phyloP scores from a whole-genome alignment of 2,888 invertebrate species.

The Zaprionus lineosus region DNA sequence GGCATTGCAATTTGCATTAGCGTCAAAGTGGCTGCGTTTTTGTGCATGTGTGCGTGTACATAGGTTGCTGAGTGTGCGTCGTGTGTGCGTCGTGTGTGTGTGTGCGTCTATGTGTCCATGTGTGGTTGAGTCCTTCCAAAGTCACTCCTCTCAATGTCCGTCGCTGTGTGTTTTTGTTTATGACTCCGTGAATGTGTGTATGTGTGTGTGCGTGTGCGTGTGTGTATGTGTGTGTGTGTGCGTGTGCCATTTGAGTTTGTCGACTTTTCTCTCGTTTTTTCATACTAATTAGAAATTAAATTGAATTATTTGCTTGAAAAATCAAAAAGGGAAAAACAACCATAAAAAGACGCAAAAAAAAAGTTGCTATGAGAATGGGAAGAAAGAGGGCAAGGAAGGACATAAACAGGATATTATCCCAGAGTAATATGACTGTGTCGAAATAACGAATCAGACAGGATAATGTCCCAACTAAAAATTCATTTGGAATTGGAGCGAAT shows the following conservation, averaged over 20 bases:
- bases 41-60: conserved; percentile 40
- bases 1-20: conserved; percentile 74
- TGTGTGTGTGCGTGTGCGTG: conserved; percentile 9
- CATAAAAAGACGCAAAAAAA: too few relatives aligned
- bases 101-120: conserved; percentile 13
- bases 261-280: conserved; percentile 45
- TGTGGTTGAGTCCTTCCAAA: too few relatives aligned
- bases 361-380: too few relatives aligned
- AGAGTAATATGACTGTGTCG: too few relatives aligned
- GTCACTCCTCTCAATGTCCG: too few relatives aligned
- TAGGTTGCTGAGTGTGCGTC: conserved; percentile 8
- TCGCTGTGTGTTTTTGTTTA: too few relatives aligned
- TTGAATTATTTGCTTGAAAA: conserved; percentile 77
- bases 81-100: background rate
- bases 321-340: conserved; percentile 63
- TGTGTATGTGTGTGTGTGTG: background rate
- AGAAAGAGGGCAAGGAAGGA: too few relatives aligned
- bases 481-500: too few relatives aligned
- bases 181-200: too few relatives aligned
- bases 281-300: conserved; percentile 72
- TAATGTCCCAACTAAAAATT: too few relatives aligned
- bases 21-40: conserved; percentile 77
- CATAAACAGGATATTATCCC: too few relatives aligned
- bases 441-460: too few relatives aligned
- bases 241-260: conserved; percentile 31